Evolutionary conservation across 2,888 invertebrate species (phyloP).

Genomic region (Tethea ocularis): DNA sequence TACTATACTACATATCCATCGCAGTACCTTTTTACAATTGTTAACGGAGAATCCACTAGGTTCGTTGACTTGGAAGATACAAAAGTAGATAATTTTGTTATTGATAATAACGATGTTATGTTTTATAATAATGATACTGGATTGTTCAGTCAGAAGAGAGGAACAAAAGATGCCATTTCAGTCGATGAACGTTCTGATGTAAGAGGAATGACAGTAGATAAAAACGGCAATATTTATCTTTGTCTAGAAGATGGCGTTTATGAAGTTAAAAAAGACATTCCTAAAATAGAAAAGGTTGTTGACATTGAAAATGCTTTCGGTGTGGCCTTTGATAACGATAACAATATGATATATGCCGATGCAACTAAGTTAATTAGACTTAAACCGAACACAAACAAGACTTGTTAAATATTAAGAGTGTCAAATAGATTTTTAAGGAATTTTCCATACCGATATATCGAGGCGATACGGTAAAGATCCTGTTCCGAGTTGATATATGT

Average conservation of each 20-base stretch:
- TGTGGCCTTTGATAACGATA: constrained; percentile 63
- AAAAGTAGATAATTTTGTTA: constrained; percentile 63
- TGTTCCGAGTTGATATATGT: too few species aligned
- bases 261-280: constrained; percentile 40
- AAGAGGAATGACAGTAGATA: constrained; percentile 57
- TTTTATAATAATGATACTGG: constrained; percentile 65
- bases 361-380: constrained; percentile 44
- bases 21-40: constrained; percentile 55
- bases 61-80: constrained; percentile 66
- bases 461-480: too few species aligned
- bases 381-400: constrained; percentile 38
- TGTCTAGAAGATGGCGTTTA: constrained; percentile 62
- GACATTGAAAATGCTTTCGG: constrained; percentile 62
- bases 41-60: constrained; percentile 45
- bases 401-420: constrained; percentile 30
- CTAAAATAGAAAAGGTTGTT: constrained; percentile 43
- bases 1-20: constrained; percentile 63
- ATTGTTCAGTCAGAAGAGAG: constrained; percentile 58
- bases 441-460: too few species aligned
- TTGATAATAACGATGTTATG: constrained; percentile 56
- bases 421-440: neutral
- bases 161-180: constrained; percentile 49
- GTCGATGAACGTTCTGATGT: constrained; percentile 28
- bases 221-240: constrained; percentile 51
- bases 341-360: constrained; percentile 66